phyloP scores from a whole-genome alignment of 1,140 invertebrate genomes.

The Chrysomallon squamiferum region DNA sequence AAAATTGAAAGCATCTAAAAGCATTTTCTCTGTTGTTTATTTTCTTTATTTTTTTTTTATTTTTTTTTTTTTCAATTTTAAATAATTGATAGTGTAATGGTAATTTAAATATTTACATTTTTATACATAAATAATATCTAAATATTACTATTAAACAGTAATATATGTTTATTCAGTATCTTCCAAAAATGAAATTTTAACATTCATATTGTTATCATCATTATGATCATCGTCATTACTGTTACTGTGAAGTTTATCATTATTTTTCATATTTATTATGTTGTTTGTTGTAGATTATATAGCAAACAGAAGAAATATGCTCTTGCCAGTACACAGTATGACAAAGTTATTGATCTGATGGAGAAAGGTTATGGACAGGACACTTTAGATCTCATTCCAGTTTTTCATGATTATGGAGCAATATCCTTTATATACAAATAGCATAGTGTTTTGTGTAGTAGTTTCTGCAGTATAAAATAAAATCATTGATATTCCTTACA shows the following conservation, averaged over 20 bases:
- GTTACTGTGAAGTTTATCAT: background rate
- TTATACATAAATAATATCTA: no score
- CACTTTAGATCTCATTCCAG: conserved; percentile 46
- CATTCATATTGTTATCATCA: background rate
- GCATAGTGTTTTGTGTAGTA: background rate
- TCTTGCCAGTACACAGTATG: conserved; percentile 46
- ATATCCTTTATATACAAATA: conserved; percentile 41
- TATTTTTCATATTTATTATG: no score
- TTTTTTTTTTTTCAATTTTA: no score
- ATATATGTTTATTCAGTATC: background rate
- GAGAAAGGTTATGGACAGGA: conserved; percentile 48
- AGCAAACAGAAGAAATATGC: conserved; percentile 58
- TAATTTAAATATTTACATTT: no score
- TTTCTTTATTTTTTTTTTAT: no score
- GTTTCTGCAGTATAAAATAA: no score
- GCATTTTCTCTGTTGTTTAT: no score
- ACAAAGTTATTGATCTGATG: conserved; percentile 53
- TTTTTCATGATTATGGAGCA: conserved; percentile 55
- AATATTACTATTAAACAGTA: no score
- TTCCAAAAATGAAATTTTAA: background rate
- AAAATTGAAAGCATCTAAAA: no score
- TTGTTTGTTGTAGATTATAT: conserved; percentile 42
- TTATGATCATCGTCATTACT: background rate
- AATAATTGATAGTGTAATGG: no score
- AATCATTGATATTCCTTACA: no score